A percentile compares a stretch with the other conserved stretches of the same genome.
These are phyloP conservation scores for Batillaria attramentaria DNA, from an alignment of 1,140 invertebrate species.

Conservation along the genomic window DNA sequence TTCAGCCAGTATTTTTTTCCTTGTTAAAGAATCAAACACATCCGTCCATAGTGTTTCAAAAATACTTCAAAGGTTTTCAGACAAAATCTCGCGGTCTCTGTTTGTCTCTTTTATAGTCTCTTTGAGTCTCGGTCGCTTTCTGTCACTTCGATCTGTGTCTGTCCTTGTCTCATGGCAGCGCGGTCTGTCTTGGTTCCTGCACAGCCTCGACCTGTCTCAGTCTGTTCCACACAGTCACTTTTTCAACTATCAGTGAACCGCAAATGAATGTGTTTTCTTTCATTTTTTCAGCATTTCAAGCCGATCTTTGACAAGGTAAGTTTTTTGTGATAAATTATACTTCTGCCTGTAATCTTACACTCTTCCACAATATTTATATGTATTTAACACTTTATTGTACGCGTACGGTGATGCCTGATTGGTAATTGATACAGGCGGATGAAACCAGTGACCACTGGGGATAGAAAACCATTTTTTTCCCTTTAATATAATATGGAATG, in stretches of 20 bases:
- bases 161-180: background rate
- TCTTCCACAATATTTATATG: background rate
- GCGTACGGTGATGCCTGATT: background rate
- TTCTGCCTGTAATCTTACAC: background rate
- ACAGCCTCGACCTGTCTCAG: background rate
- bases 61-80: too few species aligned
- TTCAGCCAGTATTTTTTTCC: too few species aligned
- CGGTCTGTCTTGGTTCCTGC: background rate
- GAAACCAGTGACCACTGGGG: too few species aligned
- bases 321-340: background rate
- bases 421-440: background rate
- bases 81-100: too few species aligned
- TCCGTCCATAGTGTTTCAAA: too few species aligned
- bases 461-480: background rate
- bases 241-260: too few species aligned
- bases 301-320: conserved; percentile 26
- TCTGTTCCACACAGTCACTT: too few species aligned
- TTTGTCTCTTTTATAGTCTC: background rate
- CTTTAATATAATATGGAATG: background rate
- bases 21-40: background rate
- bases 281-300: conserved; percentile 35
- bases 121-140: background rate
- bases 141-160: background rate
- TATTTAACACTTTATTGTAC: background rate
- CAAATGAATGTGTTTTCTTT: background rate